phyloP scores from a whole-genome alignment of 2,888 invertebrate species.

The Cremastinae sp. region DNA sequence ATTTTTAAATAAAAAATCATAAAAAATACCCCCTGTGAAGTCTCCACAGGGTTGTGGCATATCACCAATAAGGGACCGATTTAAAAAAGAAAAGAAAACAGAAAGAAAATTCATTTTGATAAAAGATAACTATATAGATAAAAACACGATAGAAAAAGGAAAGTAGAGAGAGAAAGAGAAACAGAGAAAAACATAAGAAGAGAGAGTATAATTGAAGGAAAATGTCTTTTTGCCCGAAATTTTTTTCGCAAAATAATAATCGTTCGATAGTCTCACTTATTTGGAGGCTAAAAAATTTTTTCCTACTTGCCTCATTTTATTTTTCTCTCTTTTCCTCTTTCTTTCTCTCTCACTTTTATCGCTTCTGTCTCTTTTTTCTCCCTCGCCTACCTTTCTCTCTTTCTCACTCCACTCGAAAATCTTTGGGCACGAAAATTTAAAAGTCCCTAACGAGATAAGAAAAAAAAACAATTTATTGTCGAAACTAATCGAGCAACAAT shows the following conservation, averaged over 20 bases:
- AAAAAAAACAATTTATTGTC: neutral
- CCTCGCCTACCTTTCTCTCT: slow-evolving; percentile 3
- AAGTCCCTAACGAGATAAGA: slow-evolving; percentile 6
- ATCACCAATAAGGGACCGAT: slow-evolving; percentile 72
- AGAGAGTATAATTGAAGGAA: slow-evolving; percentile 40
- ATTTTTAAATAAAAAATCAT: slow-evolving; percentile 60
- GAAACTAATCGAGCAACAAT: slow-evolving; percentile 2
- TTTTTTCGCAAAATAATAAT: too few species aligned
- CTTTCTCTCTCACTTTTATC: slow-evolving; percentile 9
- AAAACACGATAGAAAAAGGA: slow-evolving; percentile 50
- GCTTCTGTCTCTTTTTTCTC: neutral
- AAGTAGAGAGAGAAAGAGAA: slow-evolving; percentile 34
- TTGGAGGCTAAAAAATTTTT: slow-evolving; percentile 38
- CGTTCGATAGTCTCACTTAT: too few species aligned
- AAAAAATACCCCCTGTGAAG: slow-evolving; percentile 72
- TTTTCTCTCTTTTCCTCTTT: slow-evolving; percentile 9
- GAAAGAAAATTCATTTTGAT: slow-evolving; percentile 49
- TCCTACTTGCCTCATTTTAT: neutral
- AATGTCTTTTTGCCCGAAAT: neutral
- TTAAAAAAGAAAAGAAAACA: slow-evolving; percentile 54
- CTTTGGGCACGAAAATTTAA: slow-evolving; percentile 41
- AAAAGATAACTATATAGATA: slow-evolving; percentile 59
- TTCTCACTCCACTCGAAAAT: slow-evolving; percentile 28
- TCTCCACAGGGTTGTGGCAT: slow-evolving; percentile 72
- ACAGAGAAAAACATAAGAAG: slow-evolving; percentile 13